Evolutionary conservation across 1,140 invertebrate genomes (phyloP), one percentile per base, ranked within the genome.

Genomic region (Cataglyphis hispanica): DNA sequence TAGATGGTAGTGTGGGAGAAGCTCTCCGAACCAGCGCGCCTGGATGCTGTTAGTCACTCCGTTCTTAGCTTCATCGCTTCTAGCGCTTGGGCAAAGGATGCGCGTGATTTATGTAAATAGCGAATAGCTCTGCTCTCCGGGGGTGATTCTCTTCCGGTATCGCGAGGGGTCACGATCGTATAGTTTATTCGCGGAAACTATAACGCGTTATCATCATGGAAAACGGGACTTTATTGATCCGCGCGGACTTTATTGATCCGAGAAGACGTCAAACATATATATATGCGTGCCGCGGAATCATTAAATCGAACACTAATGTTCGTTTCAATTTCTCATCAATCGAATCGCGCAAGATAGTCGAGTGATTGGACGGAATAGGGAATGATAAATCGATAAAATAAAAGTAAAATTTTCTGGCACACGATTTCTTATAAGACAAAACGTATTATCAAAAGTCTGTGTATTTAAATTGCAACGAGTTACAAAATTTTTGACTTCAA

Each of bases 11-110:
- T 37, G 27, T 72, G 75, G 81, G 69, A 66, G 56, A 31, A 31
- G 4, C 31, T 31, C 76, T 69, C 5, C 31, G 40, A 63, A 86
- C 40, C 58, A 84, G 63, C 72, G 72, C 46, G 10, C 25, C 22
- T 61, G 31, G 34, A 58, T 85, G 77, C 89, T 75, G 72, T 90
- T 89, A 83, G 84, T 89, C 86, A 85, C 74, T 89, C 74, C 74
- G 81, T 37, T 89, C 64, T 58, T 50, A 63, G 75, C 78, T 85
- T 89, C 87, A 72, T 89, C 84, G 88, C 76, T 78, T 63, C 74
- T 88, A 76, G 85, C 86, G 61, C 25, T 37, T 37, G 70, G 34
- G 6, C 40, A 27, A 74, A 61, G 56, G 58, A 25, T 60, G 78
- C 27, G 53, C 67, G 40, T 72, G 67, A 83, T 83, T 83, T 70